Conservation (phyloP, 2,888 invertebrate genomes). For the Pocota personata region DNA sequence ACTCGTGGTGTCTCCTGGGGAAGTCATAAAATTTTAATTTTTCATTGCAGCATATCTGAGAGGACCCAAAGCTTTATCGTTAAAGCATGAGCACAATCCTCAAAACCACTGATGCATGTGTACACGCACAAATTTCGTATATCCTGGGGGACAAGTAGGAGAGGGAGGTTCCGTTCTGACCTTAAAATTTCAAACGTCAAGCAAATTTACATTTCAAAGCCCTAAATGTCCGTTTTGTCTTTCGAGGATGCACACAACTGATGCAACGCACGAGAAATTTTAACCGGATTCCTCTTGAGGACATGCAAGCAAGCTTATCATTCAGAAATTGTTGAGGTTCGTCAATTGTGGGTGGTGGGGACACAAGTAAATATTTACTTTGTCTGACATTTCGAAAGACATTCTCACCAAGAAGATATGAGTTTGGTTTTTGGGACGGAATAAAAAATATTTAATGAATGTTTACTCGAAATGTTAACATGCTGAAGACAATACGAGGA, state of each 20-base stretch:
- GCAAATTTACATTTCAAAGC: constrained; percentile 49
- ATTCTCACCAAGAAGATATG: neutral
- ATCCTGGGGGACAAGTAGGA: neutral
- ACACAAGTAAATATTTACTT: constrained; percentile 42
- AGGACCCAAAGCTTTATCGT: neutral
- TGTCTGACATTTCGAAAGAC: constrained; percentile 33
- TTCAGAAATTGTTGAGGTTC: constrained; percentile 38
- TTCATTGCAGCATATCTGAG: constrained; percentile 19
- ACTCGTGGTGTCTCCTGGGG: constrained; percentile 35
- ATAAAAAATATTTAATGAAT: constrained; percentile 44
- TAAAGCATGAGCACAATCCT: neutral
- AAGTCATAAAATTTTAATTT: constrained; percentile 44
- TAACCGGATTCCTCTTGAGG: constrained; percentile 21
- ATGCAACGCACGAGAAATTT: constrained; percentile 18
- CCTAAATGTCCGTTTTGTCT: constrained; percentile 28
- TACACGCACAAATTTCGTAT: constrained; percentile 42
- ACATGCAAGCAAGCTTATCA: constrained; percentile 13
- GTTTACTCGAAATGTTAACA: constrained; percentile 48
- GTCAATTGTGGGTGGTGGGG: constrained; percentile 32
- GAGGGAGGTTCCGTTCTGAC: neutral
- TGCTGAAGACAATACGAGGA: constrained; percentile 24
- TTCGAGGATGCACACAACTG: constrained; percentile 11
- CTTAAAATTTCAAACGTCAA: constrained; percentile 17
- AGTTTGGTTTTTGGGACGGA: neutral
- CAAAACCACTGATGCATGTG: constrained; percentile 47